Percentiles rank a stretch among this genome's conserved stretches.
These are phyloP conservation scores for Enteromius afrohamiltoni DNA, from an alignment of 2,797 vertebrate genomes.

Conservation along the genomic window DNA sequence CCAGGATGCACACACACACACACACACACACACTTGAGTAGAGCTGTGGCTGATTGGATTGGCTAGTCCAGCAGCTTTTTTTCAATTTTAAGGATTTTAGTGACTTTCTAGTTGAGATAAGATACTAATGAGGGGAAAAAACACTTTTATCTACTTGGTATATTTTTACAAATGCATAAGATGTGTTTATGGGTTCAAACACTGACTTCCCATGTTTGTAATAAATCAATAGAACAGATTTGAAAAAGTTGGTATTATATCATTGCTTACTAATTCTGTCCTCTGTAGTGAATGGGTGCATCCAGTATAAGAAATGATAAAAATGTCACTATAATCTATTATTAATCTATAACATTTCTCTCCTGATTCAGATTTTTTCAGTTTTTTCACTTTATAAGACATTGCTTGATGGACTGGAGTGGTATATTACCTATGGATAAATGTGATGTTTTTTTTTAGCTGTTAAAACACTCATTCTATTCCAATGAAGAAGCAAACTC, in stretches of 20 bases:
- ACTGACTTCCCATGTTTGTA: background rate
- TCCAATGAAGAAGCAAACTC: background rate
- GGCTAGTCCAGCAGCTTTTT: background rate
- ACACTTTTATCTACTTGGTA: background rate
- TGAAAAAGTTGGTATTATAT: background rate
- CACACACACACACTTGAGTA: slow-evolving; percentile 35
- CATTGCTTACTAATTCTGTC: background rate
- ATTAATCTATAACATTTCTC: background rate
- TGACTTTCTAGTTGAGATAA: background rate
- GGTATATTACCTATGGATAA: background rate
- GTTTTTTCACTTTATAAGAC: background rate
- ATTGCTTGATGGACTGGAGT: too few relatives aligned
- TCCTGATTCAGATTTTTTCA: background rate
- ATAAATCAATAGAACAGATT: too few relatives aligned
- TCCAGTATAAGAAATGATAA: background rate
- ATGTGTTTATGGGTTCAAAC: background rate
- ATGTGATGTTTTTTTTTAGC: background rate
- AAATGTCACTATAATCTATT: background rate
- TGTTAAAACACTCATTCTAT: background rate
- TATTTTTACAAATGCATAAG: background rate
- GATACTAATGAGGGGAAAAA: background rate
- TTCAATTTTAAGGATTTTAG: background rate
- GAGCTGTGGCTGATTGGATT: slow-evolving; percentile 13
- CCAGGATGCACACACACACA: slow-evolving; percentile 54
- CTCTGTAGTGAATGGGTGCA: background rate